These are phyloP conservation scores for Monomorium pharaonis DNA, from an alignment of 1,140 invertebrate genomes.

Conservation along the genomic window DNA sequence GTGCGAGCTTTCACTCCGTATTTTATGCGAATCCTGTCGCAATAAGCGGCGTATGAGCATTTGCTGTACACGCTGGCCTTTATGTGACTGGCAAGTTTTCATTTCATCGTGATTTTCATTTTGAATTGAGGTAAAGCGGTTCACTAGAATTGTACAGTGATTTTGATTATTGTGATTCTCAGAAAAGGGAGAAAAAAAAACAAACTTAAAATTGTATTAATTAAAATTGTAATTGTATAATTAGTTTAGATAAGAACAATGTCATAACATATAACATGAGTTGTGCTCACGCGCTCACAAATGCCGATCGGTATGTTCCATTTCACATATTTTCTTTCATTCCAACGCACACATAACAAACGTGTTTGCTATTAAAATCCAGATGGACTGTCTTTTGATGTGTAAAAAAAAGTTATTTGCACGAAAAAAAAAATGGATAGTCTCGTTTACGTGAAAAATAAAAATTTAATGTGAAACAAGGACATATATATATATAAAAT, in stretches of 20 bases:
- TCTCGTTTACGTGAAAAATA: not conserved
- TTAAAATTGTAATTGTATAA: not conserved
- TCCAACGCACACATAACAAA: not conserved
- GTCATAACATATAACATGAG: not conserved
- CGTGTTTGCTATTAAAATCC: slow-evolving; percentile 9
- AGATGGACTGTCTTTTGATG: not conserved
- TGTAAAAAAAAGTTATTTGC: not conserved
- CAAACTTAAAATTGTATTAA: not conserved
- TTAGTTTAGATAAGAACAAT: not conserved
- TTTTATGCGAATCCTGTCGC: slow-evolving; percentile 63
- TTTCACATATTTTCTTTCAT: slow-evolving; percentile 1
- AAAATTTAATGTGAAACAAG: not conserved
- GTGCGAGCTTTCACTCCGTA: slow-evolving; percentile 37
- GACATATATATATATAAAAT: not conserved
- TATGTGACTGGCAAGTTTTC: slow-evolving; percentile 29
- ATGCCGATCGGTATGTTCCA: not conserved
- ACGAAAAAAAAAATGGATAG: not conserved
- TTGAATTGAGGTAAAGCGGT: not conserved
- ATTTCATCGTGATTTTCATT: slow-evolving; percentile 38
- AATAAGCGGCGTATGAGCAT: slow-evolving; percentile 53
- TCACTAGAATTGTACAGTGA: not conserved
- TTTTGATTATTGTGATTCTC: no score
- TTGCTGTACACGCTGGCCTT: slow-evolving; percentile 19
- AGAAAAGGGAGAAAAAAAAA: not conserved
- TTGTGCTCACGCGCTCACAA: not conserved